These are phyloP conservation scores for Scaptomyza montana DNA, from an alignment of 1,140 invertebrate species.

Conservation along the genomic window DNA sequence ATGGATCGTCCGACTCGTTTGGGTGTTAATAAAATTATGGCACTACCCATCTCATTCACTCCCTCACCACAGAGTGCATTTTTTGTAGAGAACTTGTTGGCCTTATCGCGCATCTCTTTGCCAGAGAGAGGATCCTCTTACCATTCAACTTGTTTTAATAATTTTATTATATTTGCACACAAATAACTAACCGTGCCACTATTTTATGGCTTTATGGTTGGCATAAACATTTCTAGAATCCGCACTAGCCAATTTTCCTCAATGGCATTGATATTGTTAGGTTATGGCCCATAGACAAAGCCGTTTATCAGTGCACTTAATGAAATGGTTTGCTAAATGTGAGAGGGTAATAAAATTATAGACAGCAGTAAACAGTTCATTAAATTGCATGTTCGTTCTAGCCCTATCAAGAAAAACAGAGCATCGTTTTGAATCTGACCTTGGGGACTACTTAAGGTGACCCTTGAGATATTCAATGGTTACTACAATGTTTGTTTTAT, in stretches of 20 bases:
- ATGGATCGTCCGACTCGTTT: conserved; percentile 38
- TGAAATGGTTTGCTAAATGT: conserved; percentile 38
- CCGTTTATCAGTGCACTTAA: conserved; percentile 57
- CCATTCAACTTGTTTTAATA: conserved; percentile 67
- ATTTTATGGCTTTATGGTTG: conserved; percentile 54
- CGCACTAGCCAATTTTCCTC: conserved; percentile 9
- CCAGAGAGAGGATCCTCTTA: conserved; percentile 55
- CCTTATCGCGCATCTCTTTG: conserved; percentile 55
- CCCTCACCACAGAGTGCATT: background rate
- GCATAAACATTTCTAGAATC: conserved; percentile 58
- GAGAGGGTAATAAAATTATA: background rate
- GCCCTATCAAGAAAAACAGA: background rate
- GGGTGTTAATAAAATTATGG: conserved; percentile 78
- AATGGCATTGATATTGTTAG: conserved; percentile 59
- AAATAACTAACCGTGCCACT: conserved; percentile 61
- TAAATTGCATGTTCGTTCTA: too few species aligned
- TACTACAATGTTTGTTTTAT: too few species aligned
- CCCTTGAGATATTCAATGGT: too few species aligned
- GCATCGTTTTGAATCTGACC: background rate
- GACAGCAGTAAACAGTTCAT: background rate
- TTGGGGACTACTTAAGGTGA: too few species aligned
- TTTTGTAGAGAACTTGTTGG: conserved; percentile 31
- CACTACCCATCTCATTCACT: conserved; percentile 44
- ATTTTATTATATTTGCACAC: conserved; percentile 77
- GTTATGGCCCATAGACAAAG: conserved; percentile 34